Percentiles rank a stretch among this genome's conserved stretches.
These are phyloP conservation scores for Drosophila picticornis DNA, from an alignment of 2,888 invertebrate species.

Conservation along the genomic window DNA sequence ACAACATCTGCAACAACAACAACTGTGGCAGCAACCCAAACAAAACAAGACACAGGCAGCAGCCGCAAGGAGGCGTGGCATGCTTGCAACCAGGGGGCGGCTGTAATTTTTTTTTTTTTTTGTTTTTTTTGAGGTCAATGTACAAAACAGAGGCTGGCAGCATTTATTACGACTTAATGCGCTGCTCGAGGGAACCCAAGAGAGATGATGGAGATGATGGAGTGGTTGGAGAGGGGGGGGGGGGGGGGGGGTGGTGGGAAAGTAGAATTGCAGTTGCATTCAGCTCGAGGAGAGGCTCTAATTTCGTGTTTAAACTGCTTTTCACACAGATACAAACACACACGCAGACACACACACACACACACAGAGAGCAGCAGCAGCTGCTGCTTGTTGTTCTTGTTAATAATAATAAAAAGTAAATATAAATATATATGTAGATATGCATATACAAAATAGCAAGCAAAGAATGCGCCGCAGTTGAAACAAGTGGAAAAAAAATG, in stretches of 20 bases:
- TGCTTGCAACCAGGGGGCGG: constrained; percentile 26
- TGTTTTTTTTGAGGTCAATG: constrained; percentile 70
- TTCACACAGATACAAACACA: constrained; percentile 52
- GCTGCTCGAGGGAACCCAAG: constrained; percentile 49
- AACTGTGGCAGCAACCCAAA: constrained; percentile 39
- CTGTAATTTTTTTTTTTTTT: constrained; percentile 33
- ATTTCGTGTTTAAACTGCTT: constrained; percentile 78
- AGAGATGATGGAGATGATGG: too few relatives aligned
- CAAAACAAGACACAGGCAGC: constrained; percentile 26
- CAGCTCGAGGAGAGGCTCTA: constrained; percentile 57
- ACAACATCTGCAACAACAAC: constrained; percentile 37
- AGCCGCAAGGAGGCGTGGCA: constrained; percentile 48
- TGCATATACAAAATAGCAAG: constrained; percentile 13
- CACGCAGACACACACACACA: constrained; percentile 41
- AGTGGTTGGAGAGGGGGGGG: too few relatives aligned
- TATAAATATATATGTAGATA: constrained; percentile 9
- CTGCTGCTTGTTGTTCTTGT: constrained; percentile 16
- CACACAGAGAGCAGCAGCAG: constrained; percentile 2
- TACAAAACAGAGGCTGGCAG: constrained; percentile 69
- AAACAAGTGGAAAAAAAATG: constrained; percentile 67
- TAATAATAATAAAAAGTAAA: constrained; percentile 38
- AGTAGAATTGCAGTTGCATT: constrained; percentile 35
- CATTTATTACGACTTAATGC: constrained; percentile 79
- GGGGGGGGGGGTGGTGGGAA: not conserved
- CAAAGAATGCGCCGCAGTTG: constrained; percentile 54